Base-by-base conservation (phyloP, 1,140 invertebrate species). In the Drosophila ohnishii region DNA sequence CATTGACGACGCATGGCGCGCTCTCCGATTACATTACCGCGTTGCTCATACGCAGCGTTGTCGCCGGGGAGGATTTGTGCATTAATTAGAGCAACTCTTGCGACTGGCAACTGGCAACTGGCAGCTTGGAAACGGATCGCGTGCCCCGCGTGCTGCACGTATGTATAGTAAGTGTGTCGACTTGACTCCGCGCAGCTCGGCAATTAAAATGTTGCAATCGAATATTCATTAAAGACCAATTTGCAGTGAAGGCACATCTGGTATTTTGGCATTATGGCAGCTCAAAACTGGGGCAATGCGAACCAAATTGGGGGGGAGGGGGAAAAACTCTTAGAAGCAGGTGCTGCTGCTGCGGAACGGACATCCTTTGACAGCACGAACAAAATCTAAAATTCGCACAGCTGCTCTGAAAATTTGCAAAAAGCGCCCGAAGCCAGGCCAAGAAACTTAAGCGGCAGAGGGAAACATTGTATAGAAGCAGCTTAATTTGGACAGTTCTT, bases 171-270 rank as follows among this genome's bases (percentile, higher is more conserved):
- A 80, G 57, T 63, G 48, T 78, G 73, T 75, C 67, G 73, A 61
- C 56, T 59, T 48, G 59, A 47, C 62, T 30, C 40, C 47, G 30
- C 35, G 25, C 35, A 19, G 19, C 35, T 42, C 57, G 75, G 47
- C 72, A 66, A 80, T 87, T 86, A 88, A 72, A 76, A 71, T 60
- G 62, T 56, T 80, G 57, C 72, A 80, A 88, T 87, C 69, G 75
- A 84, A 80, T 87, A 84, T 87, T 84, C 85, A 87, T 87, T 83
- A 84, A 88, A 73, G 42, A 16, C 67, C 59, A 79, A 80, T 88
- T 80, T 78, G 57, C 44, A 72, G 73, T 56, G 62, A 48, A 80
- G 59, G 67, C 63, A 47, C 62, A 81, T 78, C 76, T 82, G 79
- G 42, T 64, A 73, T 83, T 86, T 82, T 60, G 53, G 69, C 58